These are phyloP conservation scores for Pachydiplax longipennis DNA, from an alignment of 2,888 invertebrate genomes.

Conservation along the genomic window DNA sequence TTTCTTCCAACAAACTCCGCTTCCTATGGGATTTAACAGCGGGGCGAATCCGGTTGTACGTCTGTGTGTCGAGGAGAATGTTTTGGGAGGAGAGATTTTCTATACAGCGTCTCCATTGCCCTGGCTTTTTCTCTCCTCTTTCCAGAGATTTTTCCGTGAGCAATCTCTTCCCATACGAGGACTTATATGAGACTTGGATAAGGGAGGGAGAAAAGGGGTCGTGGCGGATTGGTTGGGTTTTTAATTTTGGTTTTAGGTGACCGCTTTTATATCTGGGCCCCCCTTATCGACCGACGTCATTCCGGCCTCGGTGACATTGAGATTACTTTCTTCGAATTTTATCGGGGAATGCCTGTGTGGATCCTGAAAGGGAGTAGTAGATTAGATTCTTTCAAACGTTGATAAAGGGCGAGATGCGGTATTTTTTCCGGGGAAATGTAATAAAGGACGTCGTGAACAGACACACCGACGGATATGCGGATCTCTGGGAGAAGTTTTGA, in stretches of 20 bases:
- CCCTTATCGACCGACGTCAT: not conserved
- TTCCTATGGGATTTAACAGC: not conserved
- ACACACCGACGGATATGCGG: no score
- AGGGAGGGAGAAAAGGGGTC: not conserved
- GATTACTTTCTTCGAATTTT: not conserved
- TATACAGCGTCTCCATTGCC: not conserved
- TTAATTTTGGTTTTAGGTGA: not conserved
- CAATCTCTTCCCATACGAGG: not conserved
- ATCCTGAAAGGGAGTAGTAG: not conserved
- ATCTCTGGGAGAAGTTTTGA: no score
- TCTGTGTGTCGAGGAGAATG: not conserved
- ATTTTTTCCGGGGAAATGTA: no score
- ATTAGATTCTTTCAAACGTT: not conserved
- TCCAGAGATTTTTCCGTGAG: not conserved
- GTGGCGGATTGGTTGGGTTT: not conserved
- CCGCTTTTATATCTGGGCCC: not conserved
- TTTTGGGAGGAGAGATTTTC: not conserved
- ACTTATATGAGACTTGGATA: not conserved
- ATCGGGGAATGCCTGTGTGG: not conserved
- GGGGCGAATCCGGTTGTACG: not conserved
- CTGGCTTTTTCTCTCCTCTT: not conserved
- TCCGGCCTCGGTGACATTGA: not conserved
- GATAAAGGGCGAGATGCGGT: not conserved
- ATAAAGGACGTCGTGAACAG: no score
- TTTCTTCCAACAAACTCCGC: constrained; percentile 11